Percentiles rank a stretch among this genome's conserved stretches.
These are phyloP conservation scores for Bombus picipes DNA, from an alignment of 1,140 invertebrate species.

Conservation along the genomic window DNA sequence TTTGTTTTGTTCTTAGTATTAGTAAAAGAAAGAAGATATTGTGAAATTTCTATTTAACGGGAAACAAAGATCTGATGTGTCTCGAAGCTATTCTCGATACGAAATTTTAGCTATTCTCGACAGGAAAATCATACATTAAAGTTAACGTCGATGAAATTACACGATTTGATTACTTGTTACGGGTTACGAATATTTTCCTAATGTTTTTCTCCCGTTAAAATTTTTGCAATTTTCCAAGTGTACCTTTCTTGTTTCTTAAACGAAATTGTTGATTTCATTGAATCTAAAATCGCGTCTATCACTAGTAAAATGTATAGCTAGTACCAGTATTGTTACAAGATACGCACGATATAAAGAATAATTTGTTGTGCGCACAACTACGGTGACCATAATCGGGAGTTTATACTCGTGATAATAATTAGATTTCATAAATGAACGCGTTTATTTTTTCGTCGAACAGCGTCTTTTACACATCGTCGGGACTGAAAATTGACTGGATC, in stretches of 20 bases:
- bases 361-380: conserved; percentile 48
- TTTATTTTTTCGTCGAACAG: conserved; percentile 48
- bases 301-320: conserved; percentile 14
- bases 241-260: conserved; percentile 44
- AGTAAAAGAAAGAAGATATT: neutral
- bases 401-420: conserved; percentile 50
- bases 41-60: conserved; percentile 16
- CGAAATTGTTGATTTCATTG: conserved; percentile 1
- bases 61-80: conserved; percentile 8
- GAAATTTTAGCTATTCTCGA: neutral
- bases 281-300: neutral
- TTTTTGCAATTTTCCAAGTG: conserved; percentile 43
- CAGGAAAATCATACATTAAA: neutral
- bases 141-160: neutral
- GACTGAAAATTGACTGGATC: conserved; percentile 29
- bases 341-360: conserved; percentile 26
- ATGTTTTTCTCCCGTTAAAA: conserved; percentile 56
- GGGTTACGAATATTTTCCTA: conserved; percentile 60
- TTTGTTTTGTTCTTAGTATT: conserved; percentile 36
- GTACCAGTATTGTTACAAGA: conserved; percentile 44
- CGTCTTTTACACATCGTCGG: conserved; percentile 37
- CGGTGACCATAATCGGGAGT: conserved; percentile 33
- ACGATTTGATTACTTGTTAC: conserved; percentile 9
- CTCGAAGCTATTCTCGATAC: neutral
- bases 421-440: conserved; percentile 48